Evolutionary conservation across 1,140 invertebrate species (phyloP), one percentile per base, ranked within the genome.

Genomic region (Ostrea denselamellosa): DNA sequence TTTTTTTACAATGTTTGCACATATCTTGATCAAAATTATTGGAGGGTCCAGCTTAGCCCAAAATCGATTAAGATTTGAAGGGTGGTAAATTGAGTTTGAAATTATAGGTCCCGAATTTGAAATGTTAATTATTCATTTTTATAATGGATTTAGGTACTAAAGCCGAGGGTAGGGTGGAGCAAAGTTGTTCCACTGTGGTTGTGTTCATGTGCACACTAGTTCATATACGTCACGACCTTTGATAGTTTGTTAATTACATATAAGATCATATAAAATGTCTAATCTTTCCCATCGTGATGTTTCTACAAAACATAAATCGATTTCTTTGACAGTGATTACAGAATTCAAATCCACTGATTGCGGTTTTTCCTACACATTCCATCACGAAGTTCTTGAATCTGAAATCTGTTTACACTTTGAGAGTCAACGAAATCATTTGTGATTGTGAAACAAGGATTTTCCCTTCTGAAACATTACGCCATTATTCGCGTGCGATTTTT

Each of bases 1-100:
- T 3, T 44, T 34, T 77, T 3, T 44, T 34, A 77, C 68, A 28
- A 25, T 77, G 68, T 77, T 77, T 77, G 68, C 68, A 77, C 68
- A 34, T 34, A 77, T 44, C 68, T 77, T 77, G 68, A 77, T 77
- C 68, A 77, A 77, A 77, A 25, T 77, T 77, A 44, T 44, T 10
- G 68, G 25, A 77, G 68, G 68, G 25, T 14, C 68, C 28, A 77
- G 28, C 28, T 77, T 28, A 17, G 68, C 68, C 1, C 14, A 22
- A 77, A 25, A 77, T 77, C 68, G 68, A 77, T 77, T 77, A 77
- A 77, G 68, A 77, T 34, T 77, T 77, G 68, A 77, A 14, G 68
- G 68, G 68, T 25, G 9, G 25, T 77, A 77, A 77, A 77, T 28
- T 1, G 14, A 77, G 14, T 25, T 25, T 19, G 56, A 62, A 62